Evolutionary conservation across 2,113 vertebrate species (phyloP).

Genomic region (Amphiprion ocellaris): DNA sequence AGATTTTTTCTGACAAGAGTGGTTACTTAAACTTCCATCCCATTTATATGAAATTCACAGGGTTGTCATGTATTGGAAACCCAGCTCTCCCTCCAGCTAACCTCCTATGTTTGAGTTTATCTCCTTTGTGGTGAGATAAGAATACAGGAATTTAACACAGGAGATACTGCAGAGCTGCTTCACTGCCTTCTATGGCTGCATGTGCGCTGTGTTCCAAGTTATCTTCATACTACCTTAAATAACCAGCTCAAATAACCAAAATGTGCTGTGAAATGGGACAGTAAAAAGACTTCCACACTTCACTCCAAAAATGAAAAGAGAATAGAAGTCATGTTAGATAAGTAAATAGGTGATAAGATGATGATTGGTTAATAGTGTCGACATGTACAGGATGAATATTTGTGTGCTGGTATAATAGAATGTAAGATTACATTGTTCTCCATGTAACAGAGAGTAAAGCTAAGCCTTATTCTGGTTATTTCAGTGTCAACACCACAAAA

Average conservation of each 20-base stretch:
- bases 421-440: too few relatives aligned
- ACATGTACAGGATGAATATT: too few relatives aligned
- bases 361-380: not conserved
- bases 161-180: conserved; percentile 22
- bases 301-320: conserved; percentile 29
- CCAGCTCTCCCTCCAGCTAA: conserved; percentile 18
- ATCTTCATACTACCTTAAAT: conserved; percentile 43
- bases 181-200: conserved; percentile 62
- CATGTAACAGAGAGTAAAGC: too few relatives aligned
- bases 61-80: not conserved
- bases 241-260: conserved; percentile 40
- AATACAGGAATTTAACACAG: conserved; percentile 34
- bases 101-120: conserved; percentile 6
- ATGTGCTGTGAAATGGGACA: conserved; percentile 16
- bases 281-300: not conserved
- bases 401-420: too few relatives aligned
- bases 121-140: conserved; percentile 47
- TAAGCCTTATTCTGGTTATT: not conserved
- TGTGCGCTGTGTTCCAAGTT: conserved; percentile 6
- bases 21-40: not conserved
- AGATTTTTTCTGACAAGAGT: not conserved
- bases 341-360: conserved; percentile 7
- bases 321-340: not conserved
- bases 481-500: not conserved
- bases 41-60: not conserved